A percentile compares a stretch with the other conserved stretches of the same genome.
phyloP scores from a whole-genome alignment of 1,140 invertebrate genomes.

The Drosophila pachea region DNA sequence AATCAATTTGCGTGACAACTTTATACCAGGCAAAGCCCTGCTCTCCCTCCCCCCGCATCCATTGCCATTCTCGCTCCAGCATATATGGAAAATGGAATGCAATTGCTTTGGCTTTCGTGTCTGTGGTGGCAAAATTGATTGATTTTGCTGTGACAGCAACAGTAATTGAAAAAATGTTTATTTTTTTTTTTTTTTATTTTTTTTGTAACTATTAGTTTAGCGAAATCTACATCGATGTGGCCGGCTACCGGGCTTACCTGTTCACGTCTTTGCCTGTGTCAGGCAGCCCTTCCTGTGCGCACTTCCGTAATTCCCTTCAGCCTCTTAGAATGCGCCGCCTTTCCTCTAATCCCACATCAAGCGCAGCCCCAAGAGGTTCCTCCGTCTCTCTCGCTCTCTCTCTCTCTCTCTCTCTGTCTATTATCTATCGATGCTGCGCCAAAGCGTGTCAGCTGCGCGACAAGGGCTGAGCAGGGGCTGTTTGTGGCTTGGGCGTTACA shows the following conservation, averaged over 20 bases:
- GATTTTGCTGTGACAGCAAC: slow-evolving; percentile 75
- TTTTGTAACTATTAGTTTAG: slow-evolving; percentile 73
- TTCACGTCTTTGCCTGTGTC: slow-evolving; percentile 40
- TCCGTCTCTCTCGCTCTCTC: slow-evolving; percentile 46
- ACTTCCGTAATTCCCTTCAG: slow-evolving; percentile 49
- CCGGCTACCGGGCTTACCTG: slow-evolving; percentile 1
- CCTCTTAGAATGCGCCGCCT: slow-evolving; percentile 2
- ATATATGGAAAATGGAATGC: slow-evolving; percentile 64
- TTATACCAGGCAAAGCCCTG: slow-evolving; percentile 31
- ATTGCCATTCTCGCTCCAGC: background rate
- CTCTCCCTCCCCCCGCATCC: background rate
- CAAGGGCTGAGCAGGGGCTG: slow-evolving; percentile 2
- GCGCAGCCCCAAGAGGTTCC: slow-evolving; percentile 55
- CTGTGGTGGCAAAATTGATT: slow-evolving; percentile 69
- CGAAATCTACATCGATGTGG: slow-evolving; percentile 1
- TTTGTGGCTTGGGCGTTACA: slow-evolving; percentile 46
- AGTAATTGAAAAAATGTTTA: slow-evolving; percentile 62
- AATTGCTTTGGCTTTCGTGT: slow-evolving; percentile 52
- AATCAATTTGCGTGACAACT: slow-evolving; percentile 71
- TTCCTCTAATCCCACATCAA: slow-evolving; percentile 65
- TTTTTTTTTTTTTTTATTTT: slow-evolving; percentile 5
- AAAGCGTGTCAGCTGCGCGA: slow-evolving; percentile 67
- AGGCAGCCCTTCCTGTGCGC: slow-evolving; percentile 60
- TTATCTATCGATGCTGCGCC: slow-evolving; percentile 65
- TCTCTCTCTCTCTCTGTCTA: slow-evolving; percentile 47